Evolutionary conservation across 2,113 vertebrate species (phyloP).

Genomic region (Brachyhypopomus gauderio): DNA sequence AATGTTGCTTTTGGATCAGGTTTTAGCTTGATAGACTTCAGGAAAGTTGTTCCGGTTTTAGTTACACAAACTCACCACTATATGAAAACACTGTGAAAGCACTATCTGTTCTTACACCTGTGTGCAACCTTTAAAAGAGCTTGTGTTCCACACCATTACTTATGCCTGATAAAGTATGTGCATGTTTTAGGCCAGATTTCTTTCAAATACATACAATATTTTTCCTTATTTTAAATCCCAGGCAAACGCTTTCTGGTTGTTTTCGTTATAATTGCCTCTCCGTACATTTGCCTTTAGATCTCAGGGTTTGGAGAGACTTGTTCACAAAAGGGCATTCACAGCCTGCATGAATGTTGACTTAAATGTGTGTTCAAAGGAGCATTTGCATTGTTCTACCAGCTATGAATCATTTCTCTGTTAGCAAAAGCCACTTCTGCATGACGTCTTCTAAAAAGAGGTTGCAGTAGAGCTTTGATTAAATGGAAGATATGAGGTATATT

Average conservation of each 20-base stretch:
- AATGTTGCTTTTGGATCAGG: slow-evolving; percentile 37
- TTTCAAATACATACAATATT: not conserved
- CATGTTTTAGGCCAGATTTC: not conserved
- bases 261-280: slow-evolving; percentile 26
- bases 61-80: slow-evolving; percentile 9
- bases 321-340: slow-evolving; percentile 28
- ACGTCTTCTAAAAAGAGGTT: not conserved
- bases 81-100: not conserved
- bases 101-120: slow-evolving; percentile 36
- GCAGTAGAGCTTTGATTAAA: slow-evolving; percentile 12
- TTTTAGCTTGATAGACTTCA: slow-evolving; percentile 39
- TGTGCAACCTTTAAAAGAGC: not conserved
- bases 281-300: slow-evolving; percentile 40
- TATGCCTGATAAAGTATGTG: not conserved
- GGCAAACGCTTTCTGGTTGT: slow-evolving; percentile 10
- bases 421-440: slow-evolving; percentile 38
- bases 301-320: slow-evolving; percentile 2
- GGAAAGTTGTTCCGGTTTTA: slow-evolving; percentile 16
- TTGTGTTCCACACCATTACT: slow-evolving; percentile 7
- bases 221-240: slow-evolving; percentile 24
- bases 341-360: slow-evolving; percentile 35
- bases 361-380: slow-evolving; percentile 14
- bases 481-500: not conserved
- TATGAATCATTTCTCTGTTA: slow-evolving; percentile 25
- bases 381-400: slow-evolving; percentile 8